Percentiles rank a stretch among this genome's conserved stretches.
Conservation (phyloP, 1,140 invertebrate species). For the Portunus trituberculatus region DNA sequence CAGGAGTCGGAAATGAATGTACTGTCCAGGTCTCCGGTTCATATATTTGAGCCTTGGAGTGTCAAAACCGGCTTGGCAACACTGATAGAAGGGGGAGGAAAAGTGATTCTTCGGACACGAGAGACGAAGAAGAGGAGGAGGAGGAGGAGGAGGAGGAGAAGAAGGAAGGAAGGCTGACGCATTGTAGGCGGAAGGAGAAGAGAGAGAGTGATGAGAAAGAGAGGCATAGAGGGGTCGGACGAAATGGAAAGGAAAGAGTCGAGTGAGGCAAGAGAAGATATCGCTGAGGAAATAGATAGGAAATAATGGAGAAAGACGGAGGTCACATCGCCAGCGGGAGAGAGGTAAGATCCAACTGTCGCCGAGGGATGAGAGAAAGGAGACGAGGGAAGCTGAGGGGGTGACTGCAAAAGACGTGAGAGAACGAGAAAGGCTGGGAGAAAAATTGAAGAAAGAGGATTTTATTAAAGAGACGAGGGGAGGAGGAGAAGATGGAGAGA, state of each 20-base stretch:
- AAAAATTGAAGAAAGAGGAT: not conserved
- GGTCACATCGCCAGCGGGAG: not conserved
- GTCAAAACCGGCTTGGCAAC: too few species aligned
- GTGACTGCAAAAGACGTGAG: too few species aligned
- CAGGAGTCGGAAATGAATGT: too few species aligned
- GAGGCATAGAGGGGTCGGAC: not conserved
- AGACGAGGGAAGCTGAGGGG: too few species aligned
- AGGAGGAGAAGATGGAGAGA: too few species aligned
- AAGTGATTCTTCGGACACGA: not conserved
- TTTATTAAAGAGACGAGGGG: not conserved
- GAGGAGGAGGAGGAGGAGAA: too few species aligned
- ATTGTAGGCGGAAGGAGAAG: not conserved
- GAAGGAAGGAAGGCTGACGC: too few species aligned
- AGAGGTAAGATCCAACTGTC: not conserved
- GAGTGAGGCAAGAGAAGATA: not conserved
- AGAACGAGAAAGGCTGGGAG: too few species aligned
- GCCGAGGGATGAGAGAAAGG: not conserved
- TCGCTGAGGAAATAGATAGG: not conserved
- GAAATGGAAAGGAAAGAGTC: not conserved
- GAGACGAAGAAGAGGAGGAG: too few species aligned
- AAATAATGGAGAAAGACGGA: not conserved
- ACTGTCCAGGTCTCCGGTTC: too few species aligned
- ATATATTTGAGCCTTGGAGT: too few species aligned
- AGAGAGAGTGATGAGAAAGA: not conserved
- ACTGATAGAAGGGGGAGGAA: not conserved